Evolutionary conservation across 2,888 invertebrate genomes (phyloP), one percentile per base, ranked within the genome.

Genomic region (Eupithecia pulchellata): DNA sequence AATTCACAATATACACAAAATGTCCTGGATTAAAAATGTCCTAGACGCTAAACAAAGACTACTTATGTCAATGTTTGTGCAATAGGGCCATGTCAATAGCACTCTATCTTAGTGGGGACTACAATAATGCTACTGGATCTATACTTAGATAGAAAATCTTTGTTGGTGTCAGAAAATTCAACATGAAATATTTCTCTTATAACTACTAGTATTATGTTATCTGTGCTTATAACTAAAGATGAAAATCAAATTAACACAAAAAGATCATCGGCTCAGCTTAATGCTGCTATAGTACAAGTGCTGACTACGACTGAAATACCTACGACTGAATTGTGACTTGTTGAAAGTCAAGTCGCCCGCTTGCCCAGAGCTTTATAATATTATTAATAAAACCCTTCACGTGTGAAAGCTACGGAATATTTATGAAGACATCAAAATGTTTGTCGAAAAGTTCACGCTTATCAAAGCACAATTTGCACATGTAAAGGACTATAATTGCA

Each of bases 331-430:
- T 57, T 29, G 27, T 5, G 17, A 20, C n/a, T n/a, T 6, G 29
- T 17, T 29, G 42, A 20, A 20, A 29, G 27, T 17, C 6, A 29
- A 57, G 17, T 57, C 14, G 57, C 61, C n/a, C 61, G 61, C 36
- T 61, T 61, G 61, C 29, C 29, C 27, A 5, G 29, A 57, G 29
- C 57, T 29, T 57, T 9, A 47, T 9, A 47, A 47, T 47, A 20
- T 47, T 80, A 52, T 81, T 82, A 81, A 79, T 81, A 84, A 83
- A 80, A 79, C 84, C 87, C 88, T 86, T 87, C 68, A 84, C 84
- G 85, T 88, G 85, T 82, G 82, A 92, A 91, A 92, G 92, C 82
- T 76, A 63, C 84, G 88, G 86, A 87, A 91, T 91, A 90, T 92
- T 91, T 89, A 91, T 90, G 87, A 89, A 86, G 82, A 85, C 81